These are phyloP conservation scores for Mormyrus hasselquistii DNA, from an alignment of 2,797 vertebrate species.

Conservation along the genomic window DNA sequence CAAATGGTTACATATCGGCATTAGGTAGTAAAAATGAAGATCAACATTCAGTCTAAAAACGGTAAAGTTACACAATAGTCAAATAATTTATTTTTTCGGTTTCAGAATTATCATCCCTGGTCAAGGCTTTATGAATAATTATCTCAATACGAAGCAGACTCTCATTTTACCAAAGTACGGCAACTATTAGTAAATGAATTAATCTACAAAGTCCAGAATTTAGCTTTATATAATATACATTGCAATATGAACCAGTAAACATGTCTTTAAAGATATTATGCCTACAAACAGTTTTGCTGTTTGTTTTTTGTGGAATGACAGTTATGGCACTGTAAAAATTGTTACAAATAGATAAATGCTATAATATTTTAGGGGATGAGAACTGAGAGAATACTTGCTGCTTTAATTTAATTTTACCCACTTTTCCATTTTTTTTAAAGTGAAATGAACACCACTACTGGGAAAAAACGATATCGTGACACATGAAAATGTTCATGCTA, in stretches of 20 bases:
- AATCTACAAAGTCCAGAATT: not conserved
- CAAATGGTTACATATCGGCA: not conserved
- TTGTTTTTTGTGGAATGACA: not conserved
- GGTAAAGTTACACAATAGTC: not conserved
- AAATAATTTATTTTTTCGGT: constrained; percentile 11
- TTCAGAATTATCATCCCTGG: constrained; percentile 58
- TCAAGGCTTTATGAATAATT: constrained; percentile 51
- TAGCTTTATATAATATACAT: not conserved
- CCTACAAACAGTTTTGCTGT: not conserved
- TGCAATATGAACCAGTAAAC: not conserved
- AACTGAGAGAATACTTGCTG: not conserved
- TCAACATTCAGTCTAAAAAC: not conserved
- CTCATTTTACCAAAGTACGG: not conserved
- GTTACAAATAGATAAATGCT: not conserved
- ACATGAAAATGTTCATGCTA: not conserved
- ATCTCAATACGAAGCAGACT: not conserved
- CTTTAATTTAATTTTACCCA: not conserved
- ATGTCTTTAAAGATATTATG: not conserved
- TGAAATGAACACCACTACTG: not conserved
- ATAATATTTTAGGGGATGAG: not conserved
- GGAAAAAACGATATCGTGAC: not conserved
- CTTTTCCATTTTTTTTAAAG: not conserved
- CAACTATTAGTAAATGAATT: not conserved
- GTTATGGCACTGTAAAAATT: not conserved
- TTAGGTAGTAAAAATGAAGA: not conserved